Evolutionary conservation across 2,888 invertebrate genomes (phyloP), one percentile per base, ranked within the genome.

Genomic region (Seira ritae): DNA sequence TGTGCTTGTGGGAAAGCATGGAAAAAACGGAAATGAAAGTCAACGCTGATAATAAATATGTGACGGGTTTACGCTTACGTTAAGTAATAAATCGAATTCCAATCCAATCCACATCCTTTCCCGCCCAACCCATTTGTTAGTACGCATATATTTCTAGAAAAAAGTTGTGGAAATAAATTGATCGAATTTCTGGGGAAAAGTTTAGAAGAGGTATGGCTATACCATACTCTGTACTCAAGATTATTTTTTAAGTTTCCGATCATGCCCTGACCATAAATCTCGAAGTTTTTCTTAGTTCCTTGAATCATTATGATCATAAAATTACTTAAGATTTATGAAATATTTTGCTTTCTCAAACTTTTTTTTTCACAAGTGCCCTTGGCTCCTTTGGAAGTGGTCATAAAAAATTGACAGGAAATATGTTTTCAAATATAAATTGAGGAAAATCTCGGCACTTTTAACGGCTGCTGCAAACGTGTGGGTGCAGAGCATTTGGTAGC

Each of bases 261-360:
- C 55, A 55, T 55, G 55, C 17, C 17, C 17, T 55, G 6, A 12
- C 17, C 55, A 55, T 55, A 55, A 55, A 55, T 55, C 55, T 55
- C 55, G 12, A 55, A 55, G 12, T 12, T 55, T 17, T 17, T 8
- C 17, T 12, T n/a, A 3, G 55, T 8, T 55, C 6, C 55, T 17
- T 55, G 55, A 55, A 55, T 12, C 15, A 55, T 55, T 3, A 55
- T 55, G 55, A 55, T 55, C 55, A 55, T 55, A 55, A 55, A 55
- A 12, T 55, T 8, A 15, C 2, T 55, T 55, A 55, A 55, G 55
- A 55, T 55, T 55, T 55, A 55, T 55, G 55, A 55, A 55, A 55
- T 55, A 3, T 55, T 1, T 55, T 55, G 2, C 55, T 17, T 55
- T 15, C 12, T 3, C 15, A 55, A 55, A 42, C n/a, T n/a, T 42